Evolutionary conservation across 2,797 vertebrate species (phyloP).

Genomic region (Austrolebias charrua): DNA sequence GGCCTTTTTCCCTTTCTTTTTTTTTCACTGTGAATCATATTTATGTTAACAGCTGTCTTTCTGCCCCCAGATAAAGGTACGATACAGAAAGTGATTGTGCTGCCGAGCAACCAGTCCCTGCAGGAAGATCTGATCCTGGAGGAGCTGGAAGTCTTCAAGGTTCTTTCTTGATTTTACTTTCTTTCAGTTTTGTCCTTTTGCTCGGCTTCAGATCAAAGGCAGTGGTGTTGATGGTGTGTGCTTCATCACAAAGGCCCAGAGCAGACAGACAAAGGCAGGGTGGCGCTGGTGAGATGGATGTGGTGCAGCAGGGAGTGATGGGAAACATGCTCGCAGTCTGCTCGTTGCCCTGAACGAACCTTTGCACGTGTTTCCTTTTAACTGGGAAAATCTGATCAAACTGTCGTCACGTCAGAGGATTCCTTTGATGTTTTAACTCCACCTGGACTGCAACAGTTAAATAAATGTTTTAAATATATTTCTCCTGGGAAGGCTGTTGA

Average conservation of each 20-base stretch:
- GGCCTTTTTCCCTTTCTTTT: too few species aligned
- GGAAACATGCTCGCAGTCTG: conserved; percentile 48
- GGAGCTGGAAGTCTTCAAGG: conserved; percentile 98
- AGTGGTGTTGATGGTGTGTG: conserved; percentile 12
- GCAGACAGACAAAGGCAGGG: conserved; percentile 41
- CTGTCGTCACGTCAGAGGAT: conserved; percentile 23
- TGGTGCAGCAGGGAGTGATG: conserved; percentile 39
- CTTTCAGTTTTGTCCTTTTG: conserved; percentile 40
- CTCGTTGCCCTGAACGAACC: conserved; percentile 29
- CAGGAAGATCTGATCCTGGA: conserved; percentile 94
- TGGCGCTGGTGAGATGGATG: conserved; percentile 52
- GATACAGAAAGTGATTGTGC: conserved; percentile 93
- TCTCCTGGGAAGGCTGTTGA: conserved; percentile 15
- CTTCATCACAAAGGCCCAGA: conserved; percentile 43
- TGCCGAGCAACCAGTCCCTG: conserved; percentile 88
- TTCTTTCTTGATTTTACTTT: conserved; percentile 46
- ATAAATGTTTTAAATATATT: conserved; percentile 11
- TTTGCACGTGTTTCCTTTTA: conserved; percentile 28
- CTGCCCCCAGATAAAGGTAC: conserved; percentile 88
- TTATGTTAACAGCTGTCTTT: conserved; percentile 39
- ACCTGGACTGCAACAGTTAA: conserved; percentile 6
- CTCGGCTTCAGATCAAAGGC: conserved; percentile 56
- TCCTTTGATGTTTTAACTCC: conserved; percentile 36
- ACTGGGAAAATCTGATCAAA: conserved; percentile 20
- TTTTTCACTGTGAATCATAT: too few species aligned